Percentiles rank a stretch among this genome's conserved stretches.
phyloP scores from a whole-genome alignment of 1,140 invertebrate species.

The Cydia pomonella region DNA sequence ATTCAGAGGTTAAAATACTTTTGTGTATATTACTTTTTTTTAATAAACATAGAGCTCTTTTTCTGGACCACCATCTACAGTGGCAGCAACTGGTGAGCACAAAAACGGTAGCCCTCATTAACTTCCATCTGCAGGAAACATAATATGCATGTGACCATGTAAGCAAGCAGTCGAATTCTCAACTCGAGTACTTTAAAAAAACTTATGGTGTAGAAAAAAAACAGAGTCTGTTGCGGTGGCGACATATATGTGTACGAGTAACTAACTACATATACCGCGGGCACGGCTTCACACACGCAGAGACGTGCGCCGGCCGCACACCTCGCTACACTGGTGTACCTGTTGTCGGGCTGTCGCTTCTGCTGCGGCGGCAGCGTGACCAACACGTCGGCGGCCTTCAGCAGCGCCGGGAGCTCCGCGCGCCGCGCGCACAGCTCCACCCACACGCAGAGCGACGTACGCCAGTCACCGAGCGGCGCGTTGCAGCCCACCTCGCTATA shows the following conservation, averaged over 20 bases:
- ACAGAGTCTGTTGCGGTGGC: no score
- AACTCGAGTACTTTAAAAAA: no score
- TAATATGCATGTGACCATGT: slow-evolving; percentile 16
- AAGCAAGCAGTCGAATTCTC: slow-evolving; percentile 7
- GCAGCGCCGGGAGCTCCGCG: slow-evolving; percentile 72
- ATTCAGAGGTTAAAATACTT: no score
- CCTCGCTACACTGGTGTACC: slow-evolving; percentile 43
- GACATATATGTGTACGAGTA: no score
- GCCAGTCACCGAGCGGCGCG: slow-evolving; percentile 76
- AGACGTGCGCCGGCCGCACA: slow-evolving; percentile 72
- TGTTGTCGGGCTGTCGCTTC: slow-evolving; percentile 66
- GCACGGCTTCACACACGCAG: slow-evolving; percentile 74
- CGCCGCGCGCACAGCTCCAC: slow-evolving; percentile 73
- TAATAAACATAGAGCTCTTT: no score
- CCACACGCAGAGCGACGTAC: slow-evolving; percentile 76
- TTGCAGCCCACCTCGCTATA: slow-evolving; percentile 75
- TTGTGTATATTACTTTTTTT: no score
- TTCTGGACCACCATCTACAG: no score
- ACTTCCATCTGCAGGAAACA: no score
- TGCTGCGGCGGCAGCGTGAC: slow-evolving; percentile 71
- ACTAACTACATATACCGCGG: no score
- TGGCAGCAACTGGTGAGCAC: no score
- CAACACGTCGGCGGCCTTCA: slow-evolving; percentile 76
- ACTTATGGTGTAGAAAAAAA: no score
- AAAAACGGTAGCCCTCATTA: no score